Evolutionary conservation across 92 coral and sea anemone genomes (phyloP).

Genomic region (Umimayanthus kanabou): DNA sequence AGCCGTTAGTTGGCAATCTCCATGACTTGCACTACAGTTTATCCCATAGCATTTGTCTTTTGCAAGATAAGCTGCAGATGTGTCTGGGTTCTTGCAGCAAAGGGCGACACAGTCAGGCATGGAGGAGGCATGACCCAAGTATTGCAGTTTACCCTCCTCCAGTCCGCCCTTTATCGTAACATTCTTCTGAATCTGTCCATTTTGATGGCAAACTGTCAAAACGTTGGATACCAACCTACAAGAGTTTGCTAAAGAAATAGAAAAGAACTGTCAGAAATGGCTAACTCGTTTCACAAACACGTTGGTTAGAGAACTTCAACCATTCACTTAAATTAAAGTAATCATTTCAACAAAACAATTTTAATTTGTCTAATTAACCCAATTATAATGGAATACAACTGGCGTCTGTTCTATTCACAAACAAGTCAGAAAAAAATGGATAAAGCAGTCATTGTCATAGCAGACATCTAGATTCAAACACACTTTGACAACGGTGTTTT

Average conservation of each 20-base stretch:
- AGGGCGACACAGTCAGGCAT: slow-evolving; percentile 51
- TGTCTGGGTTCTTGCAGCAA: slow-evolving; percentile 46
- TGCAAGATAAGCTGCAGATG: slow-evolving; percentile 52
- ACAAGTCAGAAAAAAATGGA: background rate
- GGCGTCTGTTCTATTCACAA: background rate
- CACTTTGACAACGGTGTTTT: background rate
- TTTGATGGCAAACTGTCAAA: slow-evolving; percentile 20
- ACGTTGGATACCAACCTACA: background rate
- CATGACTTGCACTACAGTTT: slow-evolving; percentile 41
- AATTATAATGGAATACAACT: slow-evolving; percentile 7
- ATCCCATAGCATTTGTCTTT: slow-evolving; percentile 51
- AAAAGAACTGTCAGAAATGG: background rate
- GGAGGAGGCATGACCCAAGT: slow-evolving; percentile 48
- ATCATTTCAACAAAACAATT: background rate
- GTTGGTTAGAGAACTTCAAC: background rate
- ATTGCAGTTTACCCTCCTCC: background rate
- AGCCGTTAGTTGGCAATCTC: slow-evolving; percentile 43
- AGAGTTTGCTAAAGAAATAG: slow-evolving; percentile 5
- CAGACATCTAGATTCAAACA: background rate
- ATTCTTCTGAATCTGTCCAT: slow-evolving; percentile 18
- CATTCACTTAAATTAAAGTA: background rate
- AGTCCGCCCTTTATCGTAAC: background rate
- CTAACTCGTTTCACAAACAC: background rate
- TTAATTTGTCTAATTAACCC: slow-evolving; percentile 23
- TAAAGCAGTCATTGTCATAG: background rate